phyloP scores from a whole-genome alignment of 1,140 invertebrate species.

The Diachasmimorpha longicaudata region DNA sequence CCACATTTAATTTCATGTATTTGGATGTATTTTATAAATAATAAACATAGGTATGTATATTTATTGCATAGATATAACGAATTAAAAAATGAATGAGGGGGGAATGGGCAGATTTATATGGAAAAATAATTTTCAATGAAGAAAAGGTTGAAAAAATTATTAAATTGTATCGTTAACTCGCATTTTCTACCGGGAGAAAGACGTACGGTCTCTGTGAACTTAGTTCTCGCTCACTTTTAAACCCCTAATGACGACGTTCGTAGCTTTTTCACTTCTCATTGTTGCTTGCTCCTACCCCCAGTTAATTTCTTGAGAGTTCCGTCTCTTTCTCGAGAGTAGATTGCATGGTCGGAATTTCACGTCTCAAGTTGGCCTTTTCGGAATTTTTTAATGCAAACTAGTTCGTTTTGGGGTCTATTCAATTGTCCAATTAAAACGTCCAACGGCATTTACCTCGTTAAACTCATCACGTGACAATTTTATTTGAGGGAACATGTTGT shows the following conservation, averaged over 20 bases:
- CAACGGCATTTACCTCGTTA: background rate
- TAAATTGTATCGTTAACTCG: background rate
- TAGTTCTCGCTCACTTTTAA: background rate
- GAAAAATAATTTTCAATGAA: too few relatives aligned
- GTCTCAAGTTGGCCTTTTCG: background rate
- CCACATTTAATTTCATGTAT: too few relatives aligned
- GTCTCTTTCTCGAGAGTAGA: background rate
- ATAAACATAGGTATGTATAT: too few relatives aligned
- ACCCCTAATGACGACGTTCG: background rate
- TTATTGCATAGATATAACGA: too few relatives aligned
- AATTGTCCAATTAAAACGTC: constrained; percentile 5
- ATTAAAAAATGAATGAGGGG: too few relatives aligned
- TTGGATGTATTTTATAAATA: too few relatives aligned
- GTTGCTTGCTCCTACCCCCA: background rate
- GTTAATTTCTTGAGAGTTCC: background rate
- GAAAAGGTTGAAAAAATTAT: too few relatives aligned
- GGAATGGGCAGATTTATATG: too few relatives aligned
- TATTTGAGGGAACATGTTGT: background rate
- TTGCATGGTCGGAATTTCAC: background rate
- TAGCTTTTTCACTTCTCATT: constrained; percentile 5
- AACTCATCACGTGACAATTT: background rate
- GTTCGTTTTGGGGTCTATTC: background rate
- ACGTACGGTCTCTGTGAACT: background rate
- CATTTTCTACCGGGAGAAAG: background rate
- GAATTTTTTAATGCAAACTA: background rate